Conservation (phyloP, 2,888 invertebrate species). For the Axea sp. region DNA sequence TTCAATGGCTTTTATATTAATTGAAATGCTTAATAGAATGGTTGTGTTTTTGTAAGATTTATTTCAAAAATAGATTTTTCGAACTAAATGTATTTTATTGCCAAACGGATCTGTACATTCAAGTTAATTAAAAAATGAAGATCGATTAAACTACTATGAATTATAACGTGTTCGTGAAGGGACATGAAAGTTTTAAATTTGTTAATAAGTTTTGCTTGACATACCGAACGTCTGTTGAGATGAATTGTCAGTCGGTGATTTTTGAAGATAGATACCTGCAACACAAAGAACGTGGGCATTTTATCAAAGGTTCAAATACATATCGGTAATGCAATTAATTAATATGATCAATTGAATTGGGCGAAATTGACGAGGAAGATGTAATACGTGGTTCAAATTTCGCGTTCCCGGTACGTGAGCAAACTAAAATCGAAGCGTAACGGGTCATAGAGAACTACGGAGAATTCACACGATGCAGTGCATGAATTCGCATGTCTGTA, state of each 20-base stretch:
- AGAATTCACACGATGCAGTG: conserved; percentile 52
- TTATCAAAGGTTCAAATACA: background rate
- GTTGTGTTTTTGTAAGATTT: no score
- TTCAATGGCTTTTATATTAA: no score
- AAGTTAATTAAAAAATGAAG: no score
- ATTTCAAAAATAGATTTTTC: no score
- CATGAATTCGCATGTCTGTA: conserved; percentile 67
- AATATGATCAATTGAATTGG: conserved; percentile 45
- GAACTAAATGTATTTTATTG: no score
- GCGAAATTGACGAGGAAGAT: conserved; percentile 40
- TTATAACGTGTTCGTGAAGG: background rate
- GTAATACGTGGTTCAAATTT: conserved; percentile 51
- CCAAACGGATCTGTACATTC: no score
- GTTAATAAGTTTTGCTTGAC: conserved; percentile 17
- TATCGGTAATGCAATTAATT: conserved; percentile 47
- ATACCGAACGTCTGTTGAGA: conserved; percentile 46
- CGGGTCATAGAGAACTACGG: conserved; percentile 31
- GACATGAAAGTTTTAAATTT: conserved; percentile 4
- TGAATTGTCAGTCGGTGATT: conserved; percentile 47
- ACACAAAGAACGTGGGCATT: conserved; percentile 53
- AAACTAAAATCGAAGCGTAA: conserved; percentile 50
- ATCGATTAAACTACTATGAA: no score
- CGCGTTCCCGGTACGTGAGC: conserved; percentile 50
- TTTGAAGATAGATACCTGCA: conserved; percentile 66
- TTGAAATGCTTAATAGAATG: no score